A percentile compares a stretch with the other conserved stretches of the same genome.
These are phyloP conservation scores for Gallinago media DNA, from an alignment of 2,113 vertebrate species.

Conservation along the genomic window DNA sequence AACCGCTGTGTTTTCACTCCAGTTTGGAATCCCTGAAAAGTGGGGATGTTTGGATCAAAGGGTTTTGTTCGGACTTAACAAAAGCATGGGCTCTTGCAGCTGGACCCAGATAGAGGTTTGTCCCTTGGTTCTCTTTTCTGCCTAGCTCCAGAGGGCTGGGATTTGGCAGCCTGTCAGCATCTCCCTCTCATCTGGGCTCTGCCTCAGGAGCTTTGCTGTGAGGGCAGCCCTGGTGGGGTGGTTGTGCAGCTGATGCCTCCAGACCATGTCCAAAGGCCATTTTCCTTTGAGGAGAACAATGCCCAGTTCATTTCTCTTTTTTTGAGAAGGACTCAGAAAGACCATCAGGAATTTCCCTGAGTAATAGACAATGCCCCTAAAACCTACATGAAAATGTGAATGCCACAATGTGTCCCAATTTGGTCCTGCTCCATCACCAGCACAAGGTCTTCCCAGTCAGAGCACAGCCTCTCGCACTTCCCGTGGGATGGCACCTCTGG, in stretches of 20 bases:
- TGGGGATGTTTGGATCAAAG: background rate
- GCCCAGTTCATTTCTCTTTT: background rate
- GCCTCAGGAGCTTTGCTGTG: background rate
- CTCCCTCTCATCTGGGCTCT: background rate
- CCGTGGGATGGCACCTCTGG: background rate
- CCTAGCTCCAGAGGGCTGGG: background rate
- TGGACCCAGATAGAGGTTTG: background rate
- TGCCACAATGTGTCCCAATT: background rate
- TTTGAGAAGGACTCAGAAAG: background rate
- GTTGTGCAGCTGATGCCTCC: background rate
- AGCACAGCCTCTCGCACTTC: background rate
- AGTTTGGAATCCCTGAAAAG: background rate
- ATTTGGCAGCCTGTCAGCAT: background rate
- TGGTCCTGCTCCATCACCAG: background rate
- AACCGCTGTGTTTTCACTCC: background rate
- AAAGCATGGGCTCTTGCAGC: conserved; percentile 1
- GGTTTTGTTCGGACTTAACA: background rate
- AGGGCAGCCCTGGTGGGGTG: background rate
- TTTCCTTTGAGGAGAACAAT: background rate
- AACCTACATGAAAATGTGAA: background rate
- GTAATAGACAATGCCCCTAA: background rate
- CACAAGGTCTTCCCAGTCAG: background rate
- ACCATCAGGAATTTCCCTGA: background rate
- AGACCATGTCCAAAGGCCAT: conserved; percentile 2
- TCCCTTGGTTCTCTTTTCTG: background rate